Conservation (phyloP, 1,140 invertebrate species). For the Drosophila sulfurigaster region DNA sequence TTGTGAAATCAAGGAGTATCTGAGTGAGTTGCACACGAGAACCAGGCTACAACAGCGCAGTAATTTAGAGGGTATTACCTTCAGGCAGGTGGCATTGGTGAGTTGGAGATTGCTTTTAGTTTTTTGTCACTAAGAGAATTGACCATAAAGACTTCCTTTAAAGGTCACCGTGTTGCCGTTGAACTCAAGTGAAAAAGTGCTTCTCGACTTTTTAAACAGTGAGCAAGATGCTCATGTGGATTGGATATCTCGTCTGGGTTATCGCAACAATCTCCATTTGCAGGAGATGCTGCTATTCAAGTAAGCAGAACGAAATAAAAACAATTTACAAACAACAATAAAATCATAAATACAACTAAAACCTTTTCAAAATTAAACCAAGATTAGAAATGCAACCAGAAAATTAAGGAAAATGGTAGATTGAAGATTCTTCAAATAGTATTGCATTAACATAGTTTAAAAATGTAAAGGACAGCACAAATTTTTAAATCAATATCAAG, state of each 20-base stretch:
- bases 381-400: too few relatives aligned
- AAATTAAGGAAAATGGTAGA: too few relatives aligned
- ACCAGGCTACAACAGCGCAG: conserved; percentile 60
- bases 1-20: conserved; percentile 52
- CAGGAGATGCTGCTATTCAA: conserved; percentile 65
- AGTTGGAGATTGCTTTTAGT: not conserved
- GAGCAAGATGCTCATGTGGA: conserved; percentile 51
- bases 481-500: too few relatives aligned
- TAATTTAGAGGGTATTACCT: conserved; percentile 62
- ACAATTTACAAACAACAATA: too few relatives aligned
- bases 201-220: conserved; percentile 52
- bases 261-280: conserved; percentile 47
- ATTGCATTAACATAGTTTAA: too few relatives aligned
- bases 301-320: conserved; percentile 36
- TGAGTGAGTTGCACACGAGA: conserved; percentile 60
- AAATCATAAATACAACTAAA: too few relatives aligned
- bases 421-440: too few relatives aligned
- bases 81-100: conserved; percentile 71
- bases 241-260: conserved; percentile 65
- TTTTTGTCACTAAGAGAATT: too few relatives aligned
- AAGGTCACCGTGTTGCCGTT: conserved; percentile 59
- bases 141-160: not conserved
- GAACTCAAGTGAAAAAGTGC: conserved; percentile 29
- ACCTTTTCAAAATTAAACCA: too few relatives aligned
- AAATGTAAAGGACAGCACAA: too few relatives aligned